Conservation (phyloP, 2,113 vertebrate genomes). For the Oreochromis niloticus region DNA sequence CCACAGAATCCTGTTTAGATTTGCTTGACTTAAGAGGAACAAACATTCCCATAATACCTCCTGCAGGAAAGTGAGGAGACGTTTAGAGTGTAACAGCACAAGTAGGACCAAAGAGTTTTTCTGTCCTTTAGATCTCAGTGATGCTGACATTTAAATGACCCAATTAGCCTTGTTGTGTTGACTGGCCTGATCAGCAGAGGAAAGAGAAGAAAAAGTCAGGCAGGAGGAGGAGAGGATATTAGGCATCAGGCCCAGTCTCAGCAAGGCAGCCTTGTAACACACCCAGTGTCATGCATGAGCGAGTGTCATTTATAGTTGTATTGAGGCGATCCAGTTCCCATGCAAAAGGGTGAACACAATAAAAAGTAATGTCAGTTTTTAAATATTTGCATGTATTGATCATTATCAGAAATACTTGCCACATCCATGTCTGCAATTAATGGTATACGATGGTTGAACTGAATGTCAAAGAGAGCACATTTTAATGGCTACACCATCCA, state of each 20-base stretch:
- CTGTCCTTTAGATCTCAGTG: neutral
- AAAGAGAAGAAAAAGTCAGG: neutral
- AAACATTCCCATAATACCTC: neutral
- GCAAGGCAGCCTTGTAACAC: conserved; percentile 2
- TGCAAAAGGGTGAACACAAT: neutral
- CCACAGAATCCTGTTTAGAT: neutral
- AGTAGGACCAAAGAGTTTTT: neutral
- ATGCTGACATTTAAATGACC: conserved; percentile 44
- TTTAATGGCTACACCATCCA: neutral
- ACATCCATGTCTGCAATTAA: neutral
- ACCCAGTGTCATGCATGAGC: neutral
- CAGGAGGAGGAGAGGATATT: neutral
- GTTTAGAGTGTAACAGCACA: neutral
- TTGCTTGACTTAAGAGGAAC: neutral
- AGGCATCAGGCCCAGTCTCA: neutral
- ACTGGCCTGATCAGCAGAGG: neutral
- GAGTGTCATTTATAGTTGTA: neutral
- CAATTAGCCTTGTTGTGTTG: conserved; percentile 11
- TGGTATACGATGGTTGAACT: neutral
- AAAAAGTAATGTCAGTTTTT: neutral
- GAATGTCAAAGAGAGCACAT: neutral
- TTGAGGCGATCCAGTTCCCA: neutral
- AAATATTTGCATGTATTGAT: neutral
- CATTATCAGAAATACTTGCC: neutral
- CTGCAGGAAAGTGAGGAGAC: neutral